Evolutionary conservation across 2,888 invertebrate species (phyloP), one percentile per base, ranked within the genome.

Genomic region (Drosophila nigricruria): DNA sequence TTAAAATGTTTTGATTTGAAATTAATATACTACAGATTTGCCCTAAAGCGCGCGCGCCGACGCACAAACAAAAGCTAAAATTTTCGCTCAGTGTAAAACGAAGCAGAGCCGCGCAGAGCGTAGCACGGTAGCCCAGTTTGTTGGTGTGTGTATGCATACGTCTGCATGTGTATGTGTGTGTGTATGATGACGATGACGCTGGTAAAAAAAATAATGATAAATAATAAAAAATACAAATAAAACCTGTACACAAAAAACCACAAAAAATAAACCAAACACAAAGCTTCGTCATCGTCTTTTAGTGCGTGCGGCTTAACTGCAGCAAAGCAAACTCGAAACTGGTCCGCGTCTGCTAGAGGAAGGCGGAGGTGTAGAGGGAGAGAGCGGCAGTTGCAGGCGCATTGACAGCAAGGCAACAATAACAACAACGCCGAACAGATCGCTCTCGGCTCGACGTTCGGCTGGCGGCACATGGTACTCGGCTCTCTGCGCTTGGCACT

Each of bases 101-200:
- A 27, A 57, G 61, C 68, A 70, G 57, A 18, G 38, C 38, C 54
- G 62, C 50, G 43, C 64, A 32, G 32, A 85, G 91, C 92, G 92
- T 92, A 91, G 88, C 91, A 92, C 91, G 77, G 91, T 92, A 92
- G 92, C 92, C 73, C 73, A 79, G 66, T 69, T 75, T 50, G 62
- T 72, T 45, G 66, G 69, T 8, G 27, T 60, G 64, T 72, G 53
- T 71, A 45, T 67, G 50, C 45, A n/a, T n/a, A 50, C 34, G 43
- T 3, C 30, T 52, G 56, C 67, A 47, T 69, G 52, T 66, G 30
- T 42, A 42, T 42, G 66, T 2, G n/a, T 57, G 54, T 72, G 53
- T 66, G 40, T 76, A 74, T 60, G 71, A 72, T 53, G 53, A 86
- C 87, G 89, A 89, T 85, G 85, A 90, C 89, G 84, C 73, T 89